These are phyloP conservation scores for Siniperca undulata DNA, from an alignment of 2,797 vertebrate genomes.

Conservation along the genomic window DNA sequence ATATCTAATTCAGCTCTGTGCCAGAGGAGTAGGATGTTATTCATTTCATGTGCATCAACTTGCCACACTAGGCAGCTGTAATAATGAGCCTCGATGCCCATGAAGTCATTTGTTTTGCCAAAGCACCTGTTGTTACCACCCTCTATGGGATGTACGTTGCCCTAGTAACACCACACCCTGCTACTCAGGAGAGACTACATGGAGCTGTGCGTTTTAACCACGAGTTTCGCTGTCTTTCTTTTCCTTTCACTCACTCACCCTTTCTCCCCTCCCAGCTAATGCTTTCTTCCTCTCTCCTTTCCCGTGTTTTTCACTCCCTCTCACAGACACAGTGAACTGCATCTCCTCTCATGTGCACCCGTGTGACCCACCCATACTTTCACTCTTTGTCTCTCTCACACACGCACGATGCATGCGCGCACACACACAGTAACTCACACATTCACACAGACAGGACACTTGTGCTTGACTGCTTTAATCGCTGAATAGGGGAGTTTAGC, in stretches of 20 bases:
- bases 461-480: conserved; percentile 78
- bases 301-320: not conserved
- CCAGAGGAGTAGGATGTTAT: conserved; percentile 11
- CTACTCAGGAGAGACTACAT: not conserved
- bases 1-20: not conserved
- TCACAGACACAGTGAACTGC: conserved; percentile 36
- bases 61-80: conserved; percentile 10
- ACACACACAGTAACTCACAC: conserved; percentile 3
- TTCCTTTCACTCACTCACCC: not conserved
- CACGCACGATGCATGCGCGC: not conserved
- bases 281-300: conserved; percentile 1
- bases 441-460: conserved; percentile 60
- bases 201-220: conserved; percentile 22
- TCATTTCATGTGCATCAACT: conserved; percentile 19
- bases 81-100: conserved; percentile 35
- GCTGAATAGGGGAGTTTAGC: conserved; percentile 79
- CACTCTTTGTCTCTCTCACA: conserved; percentile 23
- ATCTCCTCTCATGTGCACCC: conserved; percentile 51
- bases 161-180: conserved; percentile 69
- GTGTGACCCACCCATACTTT: conserved; percentile 63
- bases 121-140: conserved; percentile 65
- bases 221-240: conserved; percentile 29
- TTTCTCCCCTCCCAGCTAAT: not conserved
- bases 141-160: conserved; percentile 55
- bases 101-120: conserved; percentile 68